Percentiles rank a stretch among this genome's conserved stretches.
These are phyloP conservation scores for Alentia gelatinosa DNA, from an alignment of 2,888 invertebrate genomes.

Conservation along the genomic window DNA sequence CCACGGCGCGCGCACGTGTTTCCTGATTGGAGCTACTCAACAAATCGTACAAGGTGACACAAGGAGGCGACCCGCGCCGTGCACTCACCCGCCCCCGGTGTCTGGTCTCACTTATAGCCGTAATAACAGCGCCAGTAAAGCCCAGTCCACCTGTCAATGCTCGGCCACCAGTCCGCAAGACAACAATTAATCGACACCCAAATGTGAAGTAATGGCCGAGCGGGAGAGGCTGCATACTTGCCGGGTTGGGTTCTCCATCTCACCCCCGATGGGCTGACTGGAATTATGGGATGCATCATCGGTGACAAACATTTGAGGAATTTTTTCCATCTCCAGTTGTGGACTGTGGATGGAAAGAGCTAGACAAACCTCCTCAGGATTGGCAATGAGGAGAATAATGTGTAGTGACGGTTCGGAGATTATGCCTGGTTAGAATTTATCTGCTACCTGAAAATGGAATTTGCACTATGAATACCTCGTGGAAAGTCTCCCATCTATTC, in stretches of 20 bases:
- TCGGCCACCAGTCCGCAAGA: not conserved
- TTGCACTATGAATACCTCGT: not conserved
- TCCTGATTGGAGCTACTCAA: slow-evolving; percentile 12
- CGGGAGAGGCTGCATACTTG: not conserved
- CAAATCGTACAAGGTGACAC: slow-evolving; percentile 19
- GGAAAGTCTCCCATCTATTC: not conserved
- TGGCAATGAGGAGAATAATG: not conserved
- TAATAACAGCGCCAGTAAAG: not conserved
- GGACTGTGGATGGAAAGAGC: not conserved
- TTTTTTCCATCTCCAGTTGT: not conserved
- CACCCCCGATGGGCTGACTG: not conserved
- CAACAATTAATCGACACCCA: slow-evolving; percentile 13
- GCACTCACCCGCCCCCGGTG: not conserved
- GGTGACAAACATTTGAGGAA: not conserved
- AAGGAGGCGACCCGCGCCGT: too few species aligned
- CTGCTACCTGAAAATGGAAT: not conserved
- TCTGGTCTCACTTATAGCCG: not conserved
- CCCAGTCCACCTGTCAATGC: not conserved
- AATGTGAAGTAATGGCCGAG: slow-evolving; percentile 27
- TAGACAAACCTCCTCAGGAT: not conserved
- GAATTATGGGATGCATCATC: not conserved
- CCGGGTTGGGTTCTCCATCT: not conserved
- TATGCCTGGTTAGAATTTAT: not conserved
- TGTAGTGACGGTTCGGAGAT: not conserved
- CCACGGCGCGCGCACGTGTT: slow-evolving; percentile 4